These are phyloP conservation scores for Patella caerulea DNA, from an alignment of 2,888 invertebrate genomes.

Conservation along the genomic window DNA sequence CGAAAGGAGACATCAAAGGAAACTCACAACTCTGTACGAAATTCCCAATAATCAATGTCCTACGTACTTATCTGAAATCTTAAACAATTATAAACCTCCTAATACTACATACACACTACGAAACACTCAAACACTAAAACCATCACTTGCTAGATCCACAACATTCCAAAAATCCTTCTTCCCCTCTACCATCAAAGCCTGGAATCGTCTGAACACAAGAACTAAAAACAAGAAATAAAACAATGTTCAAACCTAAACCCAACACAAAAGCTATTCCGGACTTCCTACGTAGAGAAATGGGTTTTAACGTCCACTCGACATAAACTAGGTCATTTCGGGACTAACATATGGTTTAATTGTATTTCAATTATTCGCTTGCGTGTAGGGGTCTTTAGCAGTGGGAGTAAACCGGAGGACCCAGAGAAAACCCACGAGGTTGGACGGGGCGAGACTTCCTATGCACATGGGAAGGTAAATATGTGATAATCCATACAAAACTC, in stretches of 20 bases:
- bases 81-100: background rate
- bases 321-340: no score
- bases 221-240: background rate
- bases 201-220: background rate
- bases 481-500: constrained; percentile 11
- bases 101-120: background rate
- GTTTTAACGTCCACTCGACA: no score
- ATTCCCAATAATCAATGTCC: background rate
- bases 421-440: no score
- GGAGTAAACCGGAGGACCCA: no score
- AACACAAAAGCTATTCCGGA: no score
- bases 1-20: background rate
- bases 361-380: no score
- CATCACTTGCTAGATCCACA: background rate
- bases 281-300: no score
- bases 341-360: no score
- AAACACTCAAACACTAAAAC: background rate
- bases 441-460: no score
- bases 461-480: no score
- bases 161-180: background rate
- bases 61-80: background rate
- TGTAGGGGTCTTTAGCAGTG: no score
- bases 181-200: background rate
- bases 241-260: background rate
- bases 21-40: background rate